These are phyloP conservation scores for Leucophenga maculata DNA, from an alignment of 2,888 invertebrate genomes.

Conservation along the genomic window DNA sequence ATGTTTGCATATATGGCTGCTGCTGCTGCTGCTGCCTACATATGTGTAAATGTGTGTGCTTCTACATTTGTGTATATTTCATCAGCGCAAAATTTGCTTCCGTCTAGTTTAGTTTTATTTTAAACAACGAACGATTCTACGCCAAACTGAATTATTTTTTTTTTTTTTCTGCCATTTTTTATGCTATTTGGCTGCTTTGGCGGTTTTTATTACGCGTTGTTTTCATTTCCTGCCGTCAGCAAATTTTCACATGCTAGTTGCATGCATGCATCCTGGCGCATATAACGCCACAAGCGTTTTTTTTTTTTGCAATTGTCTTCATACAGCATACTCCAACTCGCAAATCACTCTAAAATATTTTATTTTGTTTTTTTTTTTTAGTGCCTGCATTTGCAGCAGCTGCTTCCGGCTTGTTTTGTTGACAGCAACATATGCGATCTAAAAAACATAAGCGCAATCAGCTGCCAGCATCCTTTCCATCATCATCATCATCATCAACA, in stretches of 20 bases:
- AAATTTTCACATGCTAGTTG: constrained; percentile 44
- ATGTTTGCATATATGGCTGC: background rate
- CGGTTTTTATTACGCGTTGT: constrained; percentile 36
- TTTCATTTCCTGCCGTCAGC: constrained; percentile 52
- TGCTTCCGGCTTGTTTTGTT: constrained; percentile 3
- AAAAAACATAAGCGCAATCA: background rate
- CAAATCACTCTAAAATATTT: background rate
- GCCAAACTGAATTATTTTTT: background rate
- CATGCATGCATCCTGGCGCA: constrained; percentile 25
- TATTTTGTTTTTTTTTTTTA: too few relatives aligned
- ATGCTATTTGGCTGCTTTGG: constrained; percentile 42
- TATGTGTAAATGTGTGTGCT: constrained; percentile 30
- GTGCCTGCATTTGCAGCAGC: constrained; percentile 13
- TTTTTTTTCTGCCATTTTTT: background rate
- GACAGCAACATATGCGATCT: constrained; percentile 6
- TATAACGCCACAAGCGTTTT: constrained; percentile 26
- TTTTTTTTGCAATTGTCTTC: background rate
- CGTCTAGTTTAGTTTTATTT: background rate
- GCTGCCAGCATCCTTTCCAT: constrained; percentile 1
- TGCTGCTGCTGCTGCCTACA: too few relatives aligned
- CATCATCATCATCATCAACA: constrained; percentile 7
- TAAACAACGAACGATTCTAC: too few relatives aligned
- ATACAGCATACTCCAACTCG: background rate
- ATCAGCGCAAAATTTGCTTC: constrained; percentile 25
- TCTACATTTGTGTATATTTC: constrained; percentile 39